These are phyloP conservation scores for Acrocyrtus sp. DNA, from an alignment of 2,888 invertebrate species.

Conservation along the genomic window DNA sequence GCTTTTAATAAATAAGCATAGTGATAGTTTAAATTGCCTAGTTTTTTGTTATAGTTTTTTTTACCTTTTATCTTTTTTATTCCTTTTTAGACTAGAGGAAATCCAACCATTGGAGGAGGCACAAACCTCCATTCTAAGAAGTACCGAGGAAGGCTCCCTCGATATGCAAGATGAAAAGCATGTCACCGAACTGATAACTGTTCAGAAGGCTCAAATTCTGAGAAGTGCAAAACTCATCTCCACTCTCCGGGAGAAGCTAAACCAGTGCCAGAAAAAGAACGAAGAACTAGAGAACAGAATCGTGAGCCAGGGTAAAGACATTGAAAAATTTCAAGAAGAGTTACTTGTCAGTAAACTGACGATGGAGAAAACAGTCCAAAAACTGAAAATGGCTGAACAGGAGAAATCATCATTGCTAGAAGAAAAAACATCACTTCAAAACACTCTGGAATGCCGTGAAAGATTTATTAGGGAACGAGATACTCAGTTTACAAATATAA, in stretches of 20 bases:
- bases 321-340: conserved; percentile 47
- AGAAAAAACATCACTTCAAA: conserved; percentile 41
- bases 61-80: not conserved
- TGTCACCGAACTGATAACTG: conserved; percentile 47
- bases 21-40: not conserved
- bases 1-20: not conserved
- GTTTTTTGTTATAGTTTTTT: not conserved
- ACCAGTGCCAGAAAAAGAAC: conserved; percentile 28
- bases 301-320: conserved; percentile 16
- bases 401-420: conserved; percentile 29
- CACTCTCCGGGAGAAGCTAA: conserved; percentile 42
- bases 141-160: conserved; percentile 17
- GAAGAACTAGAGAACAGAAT: conserved; percentile 39
- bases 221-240: conserved; percentile 51
- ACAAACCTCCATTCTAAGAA: conserved; percentile 40
- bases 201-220: conserved; percentile 55
- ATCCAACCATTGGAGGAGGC: conserved; percentile 58
- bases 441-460: conserved; percentile 33
- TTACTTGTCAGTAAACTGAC: conserved; percentile 36
- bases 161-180: conserved; percentile 42
- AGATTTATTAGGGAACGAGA: conserved; percentile 39
- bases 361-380: conserved; percentile 37
- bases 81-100: conserved; percentile 53
- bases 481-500: conserved; percentile 53
- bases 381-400: conserved; percentile 41